A percentile compares a stretch with the other conserved stretches of the same genome.
These are phyloP conservation scores for Ploceus nigricollis DNA, from an alignment of 2,113 vertebrate genomes.

Conservation along the genomic window DNA sequence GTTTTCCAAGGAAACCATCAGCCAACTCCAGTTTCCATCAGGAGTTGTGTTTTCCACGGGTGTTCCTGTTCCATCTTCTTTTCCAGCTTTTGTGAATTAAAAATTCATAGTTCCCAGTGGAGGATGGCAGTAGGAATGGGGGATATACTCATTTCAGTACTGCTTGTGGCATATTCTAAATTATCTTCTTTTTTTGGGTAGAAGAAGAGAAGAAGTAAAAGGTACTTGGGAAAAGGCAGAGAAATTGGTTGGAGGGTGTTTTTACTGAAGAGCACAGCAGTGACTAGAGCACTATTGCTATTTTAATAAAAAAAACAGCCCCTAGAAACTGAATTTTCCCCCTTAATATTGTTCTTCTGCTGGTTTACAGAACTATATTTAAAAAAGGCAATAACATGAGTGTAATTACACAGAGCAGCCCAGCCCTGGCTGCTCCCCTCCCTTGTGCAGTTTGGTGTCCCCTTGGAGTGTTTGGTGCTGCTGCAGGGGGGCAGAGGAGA, in stretches of 20 bases:
- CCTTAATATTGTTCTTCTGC: background rate
- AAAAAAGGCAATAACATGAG: background rate
- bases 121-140: background rate
- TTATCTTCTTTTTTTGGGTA: background rate
- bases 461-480: background rate
- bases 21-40: background rate
- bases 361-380: background rate
- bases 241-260: background rate
- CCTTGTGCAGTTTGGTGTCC: background rate
- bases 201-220: background rate
- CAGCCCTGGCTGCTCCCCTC: background rate
- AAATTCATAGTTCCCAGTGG: background rate
- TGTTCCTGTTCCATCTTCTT: background rate
- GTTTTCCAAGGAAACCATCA: background rate
- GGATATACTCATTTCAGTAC: background rate
- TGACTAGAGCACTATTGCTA: background rate
- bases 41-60: background rate
- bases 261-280: background rate
- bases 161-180: constrained; percentile 7
- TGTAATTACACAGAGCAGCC: fast-evolving
- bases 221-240: background rate
- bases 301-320: background rate
- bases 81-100: background rate
- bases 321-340: background rate
- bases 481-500: background rate